Percentiles rank a stretch among this genome's conserved stretches.
Conservation (phyloP, 2,113 vertebrate genomes). For the Otus sunia region DNA sequence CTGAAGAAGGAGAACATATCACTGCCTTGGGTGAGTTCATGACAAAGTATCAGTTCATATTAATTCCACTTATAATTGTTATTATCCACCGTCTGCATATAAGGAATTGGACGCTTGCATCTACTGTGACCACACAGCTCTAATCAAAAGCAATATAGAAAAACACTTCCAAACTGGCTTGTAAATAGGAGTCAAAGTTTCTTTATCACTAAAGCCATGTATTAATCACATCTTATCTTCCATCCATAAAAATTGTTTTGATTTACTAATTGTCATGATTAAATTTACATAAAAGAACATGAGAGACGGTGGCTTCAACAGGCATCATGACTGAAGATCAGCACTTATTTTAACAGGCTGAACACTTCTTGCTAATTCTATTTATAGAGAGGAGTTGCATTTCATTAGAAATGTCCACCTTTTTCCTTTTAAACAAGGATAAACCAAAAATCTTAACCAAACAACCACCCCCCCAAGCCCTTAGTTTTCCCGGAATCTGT, state of each 20-base stretch:
- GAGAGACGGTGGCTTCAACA: background rate
- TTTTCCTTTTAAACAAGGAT: background rate
- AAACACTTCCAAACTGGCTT: too few relatives aligned
- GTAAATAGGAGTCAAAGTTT: background rate
- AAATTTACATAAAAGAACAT: background rate
- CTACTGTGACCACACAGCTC: background rate
- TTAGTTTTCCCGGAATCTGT: background rate
- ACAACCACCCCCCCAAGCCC: background rate
- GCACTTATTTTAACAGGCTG: background rate
- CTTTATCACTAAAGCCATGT: background rate
- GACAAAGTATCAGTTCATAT: background rate
- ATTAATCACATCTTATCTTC: background rate
- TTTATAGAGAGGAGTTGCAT: background rate
- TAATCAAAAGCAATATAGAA: too few relatives aligned
- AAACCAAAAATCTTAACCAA: background rate
- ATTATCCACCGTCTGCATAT: background rate
- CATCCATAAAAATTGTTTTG: background rate
- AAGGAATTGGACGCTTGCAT: accelerated
- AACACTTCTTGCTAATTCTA: background rate
- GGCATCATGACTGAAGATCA: background rate
- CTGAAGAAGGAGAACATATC: background rate
- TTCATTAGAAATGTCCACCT: background rate
- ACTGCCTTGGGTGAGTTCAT: background rate
- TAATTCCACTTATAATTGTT: background rate
- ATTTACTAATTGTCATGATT: background rate